Evolutionary conservation across 2,113 vertebrate genomes (phyloP).

Genomic region (Menura novaehollandiae): DNA sequence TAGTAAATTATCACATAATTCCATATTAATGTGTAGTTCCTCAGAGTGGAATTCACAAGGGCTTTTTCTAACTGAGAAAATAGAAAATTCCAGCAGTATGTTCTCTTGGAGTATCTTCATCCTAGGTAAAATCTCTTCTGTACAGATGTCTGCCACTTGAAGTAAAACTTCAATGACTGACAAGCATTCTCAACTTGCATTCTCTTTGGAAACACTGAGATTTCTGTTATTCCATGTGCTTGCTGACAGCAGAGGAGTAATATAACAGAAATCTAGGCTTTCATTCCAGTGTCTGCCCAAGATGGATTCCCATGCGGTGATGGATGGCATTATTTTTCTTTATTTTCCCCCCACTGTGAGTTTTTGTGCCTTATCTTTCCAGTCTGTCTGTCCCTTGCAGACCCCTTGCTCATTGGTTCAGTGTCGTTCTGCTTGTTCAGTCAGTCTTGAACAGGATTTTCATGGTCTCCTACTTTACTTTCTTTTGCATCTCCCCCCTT

Average conservation of each 20-base stretch:
- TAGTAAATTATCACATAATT: not conserved
- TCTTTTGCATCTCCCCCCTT: not conserved
- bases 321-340: not conserved
- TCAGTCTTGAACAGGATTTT: not conserved
- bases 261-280: not conserved
- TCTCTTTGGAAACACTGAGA: not conserved
- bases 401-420: not conserved
- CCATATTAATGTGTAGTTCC: not conserved
- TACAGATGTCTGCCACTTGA: not conserved
- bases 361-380: not conserved
- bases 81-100: not conserved
- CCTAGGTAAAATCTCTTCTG: not conserved
- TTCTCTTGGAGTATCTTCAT: not conserved
- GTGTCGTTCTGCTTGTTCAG: not conserved
- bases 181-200: not conserved
- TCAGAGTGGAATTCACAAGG: not conserved
- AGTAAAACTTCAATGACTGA: not conserved
- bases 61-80: not conserved
- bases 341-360: not conserved
- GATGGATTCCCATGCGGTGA: not conserved
- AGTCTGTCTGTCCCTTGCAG: not conserved
- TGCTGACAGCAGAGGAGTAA: not conserved
- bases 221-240: not conserved
- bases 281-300: not conserved
- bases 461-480: not conserved